Evolutionary conservation across 2,113 vertebrate genomes (phyloP).

Genomic region (Ceyx cyanopectus): DNA sequence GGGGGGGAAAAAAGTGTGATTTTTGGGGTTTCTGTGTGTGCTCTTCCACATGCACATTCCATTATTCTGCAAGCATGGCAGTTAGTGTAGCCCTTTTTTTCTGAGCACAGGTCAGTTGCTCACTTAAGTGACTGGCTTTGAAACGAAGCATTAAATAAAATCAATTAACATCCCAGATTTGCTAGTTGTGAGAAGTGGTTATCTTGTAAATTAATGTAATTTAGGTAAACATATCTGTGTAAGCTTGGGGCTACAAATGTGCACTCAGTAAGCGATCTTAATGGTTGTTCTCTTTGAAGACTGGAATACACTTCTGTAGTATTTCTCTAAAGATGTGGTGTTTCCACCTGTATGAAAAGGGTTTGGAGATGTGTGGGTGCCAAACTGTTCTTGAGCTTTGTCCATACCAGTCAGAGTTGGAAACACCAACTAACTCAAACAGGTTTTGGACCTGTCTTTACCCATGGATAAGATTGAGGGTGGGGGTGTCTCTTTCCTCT

Average conservation of each 20-base stretch:
- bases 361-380: neutral
- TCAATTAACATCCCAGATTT: neutral
- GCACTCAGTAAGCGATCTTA: neutral
- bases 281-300: neutral
- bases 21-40: neutral
- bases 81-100: neutral
- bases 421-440: neutral
- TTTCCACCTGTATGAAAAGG: neutral
- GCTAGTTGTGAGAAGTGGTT: neutral
- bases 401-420: neutral
- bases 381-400: neutral
- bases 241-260: neutral
- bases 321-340: neutral
- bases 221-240: neutral
- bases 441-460: neutral
- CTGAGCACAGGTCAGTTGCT: neutral
- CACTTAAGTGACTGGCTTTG: neutral
- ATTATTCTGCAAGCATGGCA: neutral
- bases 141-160: neutral
- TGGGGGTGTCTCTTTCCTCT: neutral
- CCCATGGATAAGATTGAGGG: no score
- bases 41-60: neutral
- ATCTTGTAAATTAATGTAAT: neutral
- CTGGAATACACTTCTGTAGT: neutral
- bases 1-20: neutral